A percentile compares a stretch with the other conserved stretches of the same genome.
Evolutionary conservation across 2,797 vertebrate genomes (phyloP).

Genomic region (Perodicticus potto): DNA sequence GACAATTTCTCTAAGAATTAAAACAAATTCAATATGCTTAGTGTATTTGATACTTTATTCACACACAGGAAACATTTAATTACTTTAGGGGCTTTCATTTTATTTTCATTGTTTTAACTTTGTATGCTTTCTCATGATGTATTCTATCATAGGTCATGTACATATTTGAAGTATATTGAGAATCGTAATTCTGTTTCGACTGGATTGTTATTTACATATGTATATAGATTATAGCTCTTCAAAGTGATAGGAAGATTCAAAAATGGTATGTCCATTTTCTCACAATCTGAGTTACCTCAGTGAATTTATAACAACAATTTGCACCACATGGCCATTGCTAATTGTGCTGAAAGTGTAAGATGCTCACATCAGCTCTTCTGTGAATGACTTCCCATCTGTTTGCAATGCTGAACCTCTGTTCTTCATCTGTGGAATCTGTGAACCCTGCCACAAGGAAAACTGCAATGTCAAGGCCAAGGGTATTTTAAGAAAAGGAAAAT

Average conservation of each 20-base stretch:
- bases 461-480: background rate
- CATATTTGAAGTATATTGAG: background rate
- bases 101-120: background rate
- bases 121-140: background rate
- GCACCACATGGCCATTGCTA: background rate
- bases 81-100: background rate
- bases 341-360: background rate
- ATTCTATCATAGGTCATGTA: background rate
- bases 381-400: background rate
- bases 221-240: background rate
- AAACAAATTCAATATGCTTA: background rate
- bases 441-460: no score
- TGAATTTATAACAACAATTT: background rate
- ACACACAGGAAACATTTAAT: background rate
- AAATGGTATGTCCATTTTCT: background rate
- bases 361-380: background rate
- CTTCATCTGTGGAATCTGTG: background rate
- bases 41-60: background rate
- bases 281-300: background rate
- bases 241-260: background rate
- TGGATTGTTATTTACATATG: background rate
- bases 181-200: background rate
- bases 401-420: background rate
- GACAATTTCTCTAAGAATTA: background rate
- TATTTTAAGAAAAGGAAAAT: background rate